Percentiles rank a stretch among this genome's conserved stretches.
Evolutionary conservation across 2,888 invertebrate genomes (phyloP).

Genomic region (Gortyna flavago): DNA sequence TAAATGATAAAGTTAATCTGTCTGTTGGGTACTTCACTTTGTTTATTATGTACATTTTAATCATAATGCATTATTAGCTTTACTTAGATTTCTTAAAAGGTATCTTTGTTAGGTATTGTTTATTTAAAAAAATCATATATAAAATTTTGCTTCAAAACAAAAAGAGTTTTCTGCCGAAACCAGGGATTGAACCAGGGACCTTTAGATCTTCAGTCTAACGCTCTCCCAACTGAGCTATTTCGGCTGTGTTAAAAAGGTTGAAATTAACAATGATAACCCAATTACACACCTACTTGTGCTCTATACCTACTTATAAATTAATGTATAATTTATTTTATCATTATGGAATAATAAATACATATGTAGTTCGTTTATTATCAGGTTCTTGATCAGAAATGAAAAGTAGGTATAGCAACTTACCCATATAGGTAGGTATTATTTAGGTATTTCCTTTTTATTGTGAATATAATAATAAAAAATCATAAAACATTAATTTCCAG

Average conservation of each 20-base stretch:
- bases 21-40: not conserved
- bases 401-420: no score
- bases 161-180: conserved; percentile 72
- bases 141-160: not conserved
- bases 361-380: not conserved
- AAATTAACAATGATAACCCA: conserved; percentile 48
- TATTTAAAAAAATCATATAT: not conserved
- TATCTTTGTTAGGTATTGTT: no score
- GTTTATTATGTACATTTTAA: not conserved
- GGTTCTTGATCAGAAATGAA: not conserved
- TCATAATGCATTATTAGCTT: not conserved
- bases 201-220: conserved; percentile 82
- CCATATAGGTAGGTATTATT: not conserved
- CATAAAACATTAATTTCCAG: not conserved
- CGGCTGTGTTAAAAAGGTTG: conserved; percentile 52
- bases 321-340: conserved; percentile 1
- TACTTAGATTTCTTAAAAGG: no score
- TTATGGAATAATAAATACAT: not conserved
- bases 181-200: conserved; percentile 81
- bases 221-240: conserved; percentile 87
- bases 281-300: not conserved
- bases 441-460: not conserved
- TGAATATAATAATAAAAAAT: not conserved
- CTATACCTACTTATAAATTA: not conserved
- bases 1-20: no score